Evolutionary conservation across 1,140 invertebrate genomes (phyloP).

Genomic region (Dendrolimus punctatus): DNA sequence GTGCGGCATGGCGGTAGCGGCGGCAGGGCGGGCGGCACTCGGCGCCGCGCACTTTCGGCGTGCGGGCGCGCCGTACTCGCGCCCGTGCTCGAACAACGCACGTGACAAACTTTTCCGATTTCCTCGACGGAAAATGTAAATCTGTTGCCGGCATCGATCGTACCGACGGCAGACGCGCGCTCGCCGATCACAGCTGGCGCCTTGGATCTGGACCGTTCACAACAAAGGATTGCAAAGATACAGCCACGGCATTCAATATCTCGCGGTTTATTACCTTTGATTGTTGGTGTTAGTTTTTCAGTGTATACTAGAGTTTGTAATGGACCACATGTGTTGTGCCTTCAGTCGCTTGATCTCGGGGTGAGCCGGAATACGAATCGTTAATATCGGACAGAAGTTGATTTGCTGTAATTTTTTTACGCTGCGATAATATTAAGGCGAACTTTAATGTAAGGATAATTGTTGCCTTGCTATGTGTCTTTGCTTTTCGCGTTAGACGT

Average conservation of each 20-base stretch:
- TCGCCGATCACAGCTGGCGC: constrained; percentile 59
- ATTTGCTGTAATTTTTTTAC: constrained; percentile 43
- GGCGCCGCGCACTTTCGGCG: constrained; percentile 60
- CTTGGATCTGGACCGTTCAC: constrained; percentile 49
- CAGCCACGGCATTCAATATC: constrained; percentile 33
- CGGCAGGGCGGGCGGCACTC: constrained; percentile 64
- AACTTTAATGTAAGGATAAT: constrained; percentile 46
- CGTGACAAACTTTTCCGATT: constrained; percentile 66
- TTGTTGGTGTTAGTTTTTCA: constrained; percentile 51
- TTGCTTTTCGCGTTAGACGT: constrained; percentile 60
- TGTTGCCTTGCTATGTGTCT: constrained; percentile 70
- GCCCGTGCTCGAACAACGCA: constrained; percentile 39
- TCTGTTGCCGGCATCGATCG: constrained; percentile 66
- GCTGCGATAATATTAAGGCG: constrained; percentile 45
- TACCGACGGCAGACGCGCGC: constrained; percentile 49
- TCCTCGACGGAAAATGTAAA: constrained; percentile 66
- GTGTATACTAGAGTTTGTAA: constrained; percentile 44
- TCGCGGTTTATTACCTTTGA: constrained; percentile 28
- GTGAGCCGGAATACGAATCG: constrained; percentile 24
- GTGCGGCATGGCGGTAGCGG: constrained; percentile 30
- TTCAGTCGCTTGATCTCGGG: constrained; percentile 40
- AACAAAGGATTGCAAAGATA: constrained; percentile 50
- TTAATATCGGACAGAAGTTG: constrained; percentile 24
- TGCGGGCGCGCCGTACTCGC: constrained; percentile 57
- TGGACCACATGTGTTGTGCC: constrained; percentile 63